Base-by-base conservation (phyloP, 2,797 vertebrate genomes). In the Takifugu ocellatus region DNA sequence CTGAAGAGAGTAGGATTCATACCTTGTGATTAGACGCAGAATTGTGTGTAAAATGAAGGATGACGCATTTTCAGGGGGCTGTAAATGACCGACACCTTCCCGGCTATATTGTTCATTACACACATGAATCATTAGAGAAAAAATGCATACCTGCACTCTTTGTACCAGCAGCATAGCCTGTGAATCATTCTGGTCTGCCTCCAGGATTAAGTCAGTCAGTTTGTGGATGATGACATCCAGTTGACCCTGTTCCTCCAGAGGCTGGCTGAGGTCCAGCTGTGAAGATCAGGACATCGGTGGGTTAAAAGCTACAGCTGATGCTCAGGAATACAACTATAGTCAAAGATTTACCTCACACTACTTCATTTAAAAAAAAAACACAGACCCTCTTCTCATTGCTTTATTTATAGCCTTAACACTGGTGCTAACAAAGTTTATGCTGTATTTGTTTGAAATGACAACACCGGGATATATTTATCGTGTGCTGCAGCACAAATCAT, bases 191-290 rank as follows among this genome's bases (percentile, higher is more conserved):
- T 98, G 96, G 87, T 98, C 96, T 0, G 97, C 97, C 87, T 99
- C 96, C 25, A 98, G 90, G 77, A 99, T 97, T 77, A 98, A 91
- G 77, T 99, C 96, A 0, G 96, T 98, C 87, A 99, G 90, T 84
- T 98, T 98, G 91, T 99, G 97, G 84, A 98, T 98, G 83, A 99
- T 98, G 87, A 98, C 95, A 25, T 98, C 96, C 86, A 99, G 88
- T 0, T 95, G 96, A 9, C 96, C 96, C 82, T 98, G 96, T 54
- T 96, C 95, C 87, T 98, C 96, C 48, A 99, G 91, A 2, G 95
- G 95, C 81, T 90, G 94, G 83, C 86, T 96, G 49, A 98, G 93
- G 83, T 99, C 94, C 84, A 98, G 92, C 97, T 99, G 68, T 3
- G 68, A 52, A 61, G 24, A 68, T 52, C 65, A 70, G 25, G 61